Evolutionary conservation across 2,888 invertebrate species (phyloP), one percentile per base, ranked within the genome.

Genomic region (Drosophila sordidula): DNA sequence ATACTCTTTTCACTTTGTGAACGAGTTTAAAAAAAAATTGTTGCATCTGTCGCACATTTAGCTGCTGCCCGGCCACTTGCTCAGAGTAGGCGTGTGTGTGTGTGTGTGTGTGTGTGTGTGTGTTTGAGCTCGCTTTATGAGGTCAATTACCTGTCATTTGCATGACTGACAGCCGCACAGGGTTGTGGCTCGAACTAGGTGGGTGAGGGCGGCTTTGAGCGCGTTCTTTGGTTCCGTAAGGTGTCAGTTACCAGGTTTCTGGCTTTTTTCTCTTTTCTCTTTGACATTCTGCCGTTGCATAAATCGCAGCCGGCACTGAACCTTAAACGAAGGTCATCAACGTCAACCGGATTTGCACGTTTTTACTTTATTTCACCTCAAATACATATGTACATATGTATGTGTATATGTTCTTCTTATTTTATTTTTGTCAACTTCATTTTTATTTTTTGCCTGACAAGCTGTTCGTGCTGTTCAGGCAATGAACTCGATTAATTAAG

Each of bases 91-190:
- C 5, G 4, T 46, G 3, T 44, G 14, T 41, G 25, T 41, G 22
- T 29, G 22, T 45, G 4, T 46, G 3, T 44, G 14, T 41, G 25
- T 41, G 22, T 29, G 22, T 45, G 26, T 38, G 25, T 29, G 41
- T 34, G 34, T 34, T 11, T 34, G 12, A 1, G 34, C 34, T 34
- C 22, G 61, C 71, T 78, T 88, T 86, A 80, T 85, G 82, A 75
- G 85, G 85, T 85, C 85, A 85, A 85, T 85, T 85, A 85, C 85
- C 89, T 85, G 89, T 85, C 89, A 83, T 88, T 83, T 83, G 81
- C 83, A 88, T 83, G 87, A 88, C 68, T 83, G 70, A 62, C 54
- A 78, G 57, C 44, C 52, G 45, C 46, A 56, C 47, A 18, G 44
- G 58, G 41, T 11, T 32, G 32, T 6, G 34, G 34, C 34, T 34